Evolutionary conservation across 2,113 vertebrate species (phyloP), one percentile per base, ranked within the genome.

Genomic region (Oreotrochilus melanogaster): DNA sequence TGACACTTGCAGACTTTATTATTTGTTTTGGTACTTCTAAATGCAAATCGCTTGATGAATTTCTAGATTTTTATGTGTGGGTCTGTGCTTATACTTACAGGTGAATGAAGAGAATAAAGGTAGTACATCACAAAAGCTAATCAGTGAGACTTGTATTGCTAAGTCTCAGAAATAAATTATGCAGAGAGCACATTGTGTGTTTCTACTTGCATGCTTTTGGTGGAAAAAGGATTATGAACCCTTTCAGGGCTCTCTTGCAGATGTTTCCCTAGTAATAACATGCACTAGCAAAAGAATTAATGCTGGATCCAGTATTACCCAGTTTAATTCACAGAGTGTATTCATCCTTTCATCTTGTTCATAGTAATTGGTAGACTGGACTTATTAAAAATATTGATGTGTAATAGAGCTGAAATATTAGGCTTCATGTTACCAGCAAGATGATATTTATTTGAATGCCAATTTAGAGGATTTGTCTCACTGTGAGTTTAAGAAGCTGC

Each of bases 91-190:
- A 18, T 72, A 22, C 48, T 17, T 72, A n/a, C 7, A 35, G 50
- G 13, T 82, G 66, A 70, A 62, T 28, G 7, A 89, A 78, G 45
- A 86, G 54, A 70, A 83, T 66, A 42, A 62, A 90, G 37, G 33
- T 23, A n/a, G 37, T 89, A 23, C n/a, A 17, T 86, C 39, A 80
- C 69, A 88, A 25, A 54, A 72, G 62, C 48, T 89, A 56, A 58
- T 82, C 70, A 88, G 42, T 64, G 58, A 78, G 60, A 58, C 53
- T 57, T 28, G 15, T 88, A 42, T 39, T 73, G 56, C 78, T 50
- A 73, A 93, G 30, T 42, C 37, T 95, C n/a, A 54, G 67, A 47
- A 79, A 83, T 86, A 93, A 91, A 93, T 82, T 60, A 92, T 82
- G 78, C 72, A 93, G 79, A 86, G 89, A 91, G 39, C 19, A 83